These are phyloP conservation scores for Gymnothorax reevesii DNA, from an alignment of 2,797 vertebrate genomes.

Conservation along the genomic window DNA sequence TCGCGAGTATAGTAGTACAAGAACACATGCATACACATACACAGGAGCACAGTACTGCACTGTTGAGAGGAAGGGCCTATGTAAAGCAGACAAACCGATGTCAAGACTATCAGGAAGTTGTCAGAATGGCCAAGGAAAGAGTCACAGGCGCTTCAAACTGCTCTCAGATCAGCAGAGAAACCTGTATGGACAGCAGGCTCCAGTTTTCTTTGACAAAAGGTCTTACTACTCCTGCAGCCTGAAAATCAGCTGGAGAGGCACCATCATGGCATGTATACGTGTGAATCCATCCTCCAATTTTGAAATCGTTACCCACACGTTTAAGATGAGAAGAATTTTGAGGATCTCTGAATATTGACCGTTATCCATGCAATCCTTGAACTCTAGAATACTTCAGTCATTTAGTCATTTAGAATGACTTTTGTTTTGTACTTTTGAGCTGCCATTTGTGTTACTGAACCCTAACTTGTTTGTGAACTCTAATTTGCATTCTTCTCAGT, in stretches of 20 bases:
- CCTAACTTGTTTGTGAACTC: no score
- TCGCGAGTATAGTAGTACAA: constrained; percentile 18
- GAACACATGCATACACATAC: constrained; percentile 35
- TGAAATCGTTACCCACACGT: no score
- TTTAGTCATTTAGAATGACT: no score
- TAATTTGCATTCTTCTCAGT: no score
- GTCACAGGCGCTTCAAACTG: constrained; percentile 28
- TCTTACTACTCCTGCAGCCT: constrained; percentile 8
- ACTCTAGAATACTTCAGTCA: no score
- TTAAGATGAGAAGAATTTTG: no score
- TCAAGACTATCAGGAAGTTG: constrained; percentile 28
- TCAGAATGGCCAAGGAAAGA: constrained; percentile 21
- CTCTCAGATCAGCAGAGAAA: constrained; percentile 28
- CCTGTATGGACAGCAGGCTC: constrained; percentile 7
- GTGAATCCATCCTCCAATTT: no score
- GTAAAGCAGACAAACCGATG: constrained; percentile 48
- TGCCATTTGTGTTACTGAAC: no score
- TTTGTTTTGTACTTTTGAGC: no score
- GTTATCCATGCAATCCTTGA: no score
- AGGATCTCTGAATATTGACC: no score
- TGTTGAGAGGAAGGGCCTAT: constrained; percentile 38
- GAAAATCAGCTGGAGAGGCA: neutral
- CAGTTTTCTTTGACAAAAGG: constrained; percentile 24
- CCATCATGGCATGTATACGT: no score
- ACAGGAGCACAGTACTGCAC: constrained; percentile 35